Base-by-base conservation (phyloP, 1,140 invertebrate species). In the Apis laboriosa region DNA sequence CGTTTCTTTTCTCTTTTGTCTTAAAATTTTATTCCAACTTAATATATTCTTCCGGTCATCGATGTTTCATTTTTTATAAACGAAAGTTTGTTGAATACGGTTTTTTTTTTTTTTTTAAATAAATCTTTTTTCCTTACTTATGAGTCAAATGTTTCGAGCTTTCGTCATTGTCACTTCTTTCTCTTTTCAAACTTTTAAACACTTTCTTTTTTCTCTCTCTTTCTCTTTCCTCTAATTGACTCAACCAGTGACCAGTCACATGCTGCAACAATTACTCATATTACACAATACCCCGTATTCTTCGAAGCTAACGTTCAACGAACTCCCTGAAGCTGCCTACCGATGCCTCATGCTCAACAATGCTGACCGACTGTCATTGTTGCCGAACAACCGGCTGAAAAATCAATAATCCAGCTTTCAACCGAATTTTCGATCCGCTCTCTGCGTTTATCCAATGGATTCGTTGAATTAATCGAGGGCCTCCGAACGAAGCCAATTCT, bases 361-460 rank as follows among this genome's bases (percentile, higher is more conserved):
- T 67, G 61, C 73, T 71, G 84, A 82, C 12, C 70, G 66, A 15
- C 51, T 53, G 84, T 82, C 75, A 84, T 88, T 84, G 82, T 80
- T 67, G 78, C 64, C 0, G 24, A 64, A 61, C 72, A 72, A 72
- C 24, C 58, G 28, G 61, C 51, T 63, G 74, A 87, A 87, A 88
- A 82, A 87, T 88, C 86, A 82, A 88, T 88, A 87, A 66, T 28
- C 17, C 77, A n/a, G 21, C 64, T 58, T 43, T 43, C 56, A 79
- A 84, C 84, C 74, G 56, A 77, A 84, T 83, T 58, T 55, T 70
- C 58, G 24, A 63, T 55, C 24, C 61, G 0, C 64, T 34, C 1
- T 7, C 21, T 60, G 12, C 11, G 28, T 55, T 61, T 53, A 13
- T 64, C 15, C n/a, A 2, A 24, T 19, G 13, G 56, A 67, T 68